Conservation (phyloP, 2,888 invertebrate species). For the Campoplex capitator region DNA sequence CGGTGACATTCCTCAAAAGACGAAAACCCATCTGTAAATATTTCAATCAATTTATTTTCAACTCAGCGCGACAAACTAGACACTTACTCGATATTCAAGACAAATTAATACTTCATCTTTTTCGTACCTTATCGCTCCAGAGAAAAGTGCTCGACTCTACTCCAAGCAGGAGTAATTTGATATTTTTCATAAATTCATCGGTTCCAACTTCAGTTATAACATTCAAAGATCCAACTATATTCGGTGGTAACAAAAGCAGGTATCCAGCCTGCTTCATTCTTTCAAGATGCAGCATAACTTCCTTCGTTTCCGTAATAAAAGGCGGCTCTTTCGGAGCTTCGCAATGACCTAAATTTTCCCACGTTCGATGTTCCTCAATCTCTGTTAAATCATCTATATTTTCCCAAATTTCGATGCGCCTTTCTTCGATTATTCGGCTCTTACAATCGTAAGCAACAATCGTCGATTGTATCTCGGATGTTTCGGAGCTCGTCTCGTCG, state of each 20-base stretch:
- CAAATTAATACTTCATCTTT: not conserved
- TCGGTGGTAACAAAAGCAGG: conserved; percentile 71
- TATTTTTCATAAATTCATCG: conserved; percentile 76
- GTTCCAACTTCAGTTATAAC: conserved; percentile 73
- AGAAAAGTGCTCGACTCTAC: conserved; percentile 80
- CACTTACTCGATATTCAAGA: not conserved
- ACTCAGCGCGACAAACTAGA: not conserved
- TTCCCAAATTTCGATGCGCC: conserved; percentile 33
- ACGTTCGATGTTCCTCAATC: conserved; percentile 74
- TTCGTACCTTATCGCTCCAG: conserved; percentile 71
- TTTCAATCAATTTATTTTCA: conserved; percentile 9
- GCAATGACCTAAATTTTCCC: conserved; percentile 80
- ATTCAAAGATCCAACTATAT: conserved; percentile 67
- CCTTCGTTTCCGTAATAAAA: conserved; percentile 77
- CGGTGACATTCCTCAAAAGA: conserved; percentile 74
- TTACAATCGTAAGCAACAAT: conserved; percentile 17
- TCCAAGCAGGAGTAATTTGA: conserved; percentile 80
- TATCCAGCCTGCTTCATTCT: conserved; percentile 75
- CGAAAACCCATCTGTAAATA: conserved; percentile 75
- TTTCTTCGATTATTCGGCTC: not conserved
- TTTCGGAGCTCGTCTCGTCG: conserved; percentile 48
- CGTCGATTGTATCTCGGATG: conserved; percentile 48
- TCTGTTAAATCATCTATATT: conserved; percentile 17
- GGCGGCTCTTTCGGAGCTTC: conserved; percentile 74
- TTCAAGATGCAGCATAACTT: conserved; percentile 77